phyloP scores from a whole-genome alignment of 2,888 invertebrate genomes.

The Blastobasis adustella region DNA sequence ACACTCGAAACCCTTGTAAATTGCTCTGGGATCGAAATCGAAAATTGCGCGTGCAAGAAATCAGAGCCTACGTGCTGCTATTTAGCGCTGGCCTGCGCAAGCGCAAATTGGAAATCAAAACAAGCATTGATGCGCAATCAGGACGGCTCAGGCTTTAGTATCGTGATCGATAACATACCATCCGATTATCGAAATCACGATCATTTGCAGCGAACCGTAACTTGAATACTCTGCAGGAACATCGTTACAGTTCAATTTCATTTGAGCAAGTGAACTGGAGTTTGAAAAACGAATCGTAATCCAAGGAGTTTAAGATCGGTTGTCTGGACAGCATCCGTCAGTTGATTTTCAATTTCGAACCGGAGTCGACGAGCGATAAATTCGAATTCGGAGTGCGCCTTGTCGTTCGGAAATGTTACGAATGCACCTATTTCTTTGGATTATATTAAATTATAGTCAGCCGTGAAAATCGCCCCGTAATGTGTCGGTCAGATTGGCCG shows the following conservation, averaged over 20 bases:
- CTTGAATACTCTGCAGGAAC: constrained; percentile 16
- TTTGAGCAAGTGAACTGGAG: constrained; percentile 9
- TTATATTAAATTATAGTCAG: constrained; percentile 74
- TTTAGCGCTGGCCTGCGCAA: constrained; percentile 68
- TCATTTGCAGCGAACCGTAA: constrained; percentile 37
- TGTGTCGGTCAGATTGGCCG: constrained; percentile 64
- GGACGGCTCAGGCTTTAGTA: constrained; percentile 64
- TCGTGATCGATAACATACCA: constrained; percentile 70
- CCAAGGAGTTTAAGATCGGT: constrained; percentile 19
- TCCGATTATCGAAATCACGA: constrained; percentile 70
- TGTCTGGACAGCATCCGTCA: constrained; percentile 12
- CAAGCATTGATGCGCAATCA: constrained; percentile 68
- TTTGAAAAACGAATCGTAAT: constrained; percentile 36
- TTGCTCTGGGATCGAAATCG: constrained; percentile 49
- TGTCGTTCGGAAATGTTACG: constrained; percentile 31
- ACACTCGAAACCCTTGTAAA: constrained; percentile 24
- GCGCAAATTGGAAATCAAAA: constrained; percentile 75
- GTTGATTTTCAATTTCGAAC: constrained; percentile 17
- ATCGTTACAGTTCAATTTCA: constrained; percentile 24
- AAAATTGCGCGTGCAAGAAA: constrained; percentile 55
- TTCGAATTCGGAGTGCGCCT: constrained; percentile 26
- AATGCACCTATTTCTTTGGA: constrained; percentile 71
- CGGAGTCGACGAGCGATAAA: constrained; percentile 13
- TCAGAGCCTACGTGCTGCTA: constrained; percentile 66
- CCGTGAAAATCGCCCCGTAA: constrained; percentile 72